phyloP scores from a whole-genome alignment of 2,113 vertebrate genomes.

The Gymnorhina tibicen region DNA sequence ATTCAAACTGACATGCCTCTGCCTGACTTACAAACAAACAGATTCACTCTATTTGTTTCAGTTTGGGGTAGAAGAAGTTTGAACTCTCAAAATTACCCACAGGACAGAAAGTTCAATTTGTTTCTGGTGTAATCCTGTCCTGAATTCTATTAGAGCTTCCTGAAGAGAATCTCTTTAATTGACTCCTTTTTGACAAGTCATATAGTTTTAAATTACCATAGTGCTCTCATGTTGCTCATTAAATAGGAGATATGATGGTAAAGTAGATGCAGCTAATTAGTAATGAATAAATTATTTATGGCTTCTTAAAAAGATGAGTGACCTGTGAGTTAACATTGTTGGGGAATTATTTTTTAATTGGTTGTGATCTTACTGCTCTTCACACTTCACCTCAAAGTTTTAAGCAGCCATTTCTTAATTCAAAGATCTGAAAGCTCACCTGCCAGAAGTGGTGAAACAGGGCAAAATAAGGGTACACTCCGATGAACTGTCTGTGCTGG shows the following conservation, averaged over 20 bases:
- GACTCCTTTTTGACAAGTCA: not conserved
- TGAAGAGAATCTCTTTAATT: slow-evolving; percentile 24
- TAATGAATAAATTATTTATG: slow-evolving; percentile 68
- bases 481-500: not conserved
- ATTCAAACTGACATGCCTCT: not conserved
- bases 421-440: not conserved
- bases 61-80: not conserved
- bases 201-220: slow-evolving; percentile 20
- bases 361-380: slow-evolving; percentile 10
- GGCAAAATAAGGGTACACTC: not conserved
- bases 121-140: not conserved
- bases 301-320: slow-evolving; percentile 44
- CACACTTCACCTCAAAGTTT: not conserved
- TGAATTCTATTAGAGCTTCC: not conserved
- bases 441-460: not conserved
- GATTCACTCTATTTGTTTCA: not conserved
- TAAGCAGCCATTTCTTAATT: not conserved
- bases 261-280: slow-evolving; percentile 60
- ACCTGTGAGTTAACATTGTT: slow-evolving; percentile 52
- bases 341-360: slow-evolving; percentile 68
- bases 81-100: not conserved
- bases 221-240: slow-evolving; percentile 27
- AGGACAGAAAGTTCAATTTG: not conserved
- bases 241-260: slow-evolving; percentile 39
- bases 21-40: not conserved